Base-by-base conservation (phyloP, 2,888 invertebrate species). In the Empis stercorea region DNA sequence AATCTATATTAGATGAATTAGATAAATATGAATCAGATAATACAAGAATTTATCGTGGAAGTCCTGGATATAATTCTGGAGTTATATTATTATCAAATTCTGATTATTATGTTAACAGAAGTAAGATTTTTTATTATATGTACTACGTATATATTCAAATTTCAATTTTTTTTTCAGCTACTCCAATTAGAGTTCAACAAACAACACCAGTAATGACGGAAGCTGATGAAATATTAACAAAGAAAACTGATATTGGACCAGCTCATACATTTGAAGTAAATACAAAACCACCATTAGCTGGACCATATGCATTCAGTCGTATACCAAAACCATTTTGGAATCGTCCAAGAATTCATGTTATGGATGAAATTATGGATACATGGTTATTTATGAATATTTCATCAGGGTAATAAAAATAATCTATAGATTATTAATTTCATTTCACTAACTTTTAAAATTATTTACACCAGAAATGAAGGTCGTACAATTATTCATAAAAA, bases 221-320 rank as follows among this genome's bases (percentile, higher is more conserved):
- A n/a, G 64, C 63, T 11, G 64, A 60, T 43, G 56, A 65, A 37
- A 64, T 58, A 23, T 49, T 63, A 23, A 65, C 65, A 1, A 65
- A 68, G 1, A 69, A 69, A 50, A 69, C 70, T 0, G 70, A 70
- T 48, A 66, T 69, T 50, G 70, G 70, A 7, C 68, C 70, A 2
- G 68, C 68, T 0, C 68, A 68, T 46, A 55, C 62, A 52, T 66
- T 74, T 38, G 79, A 79, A 59, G 73, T 76, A 0, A 79, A 79
- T 42, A 81, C 81, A 0, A 73, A 87, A 54, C 84, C 88, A 13
- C 88, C 91, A 13, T 71, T 84, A 57, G 89, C 88, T 15, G 92
- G 91, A 27, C 91, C 89, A 30, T 92, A 87, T 66, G 91, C 91
- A 48, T 92, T 91, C 74, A 89, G 89, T 59, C 77, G 87, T 48